Evolutionary conservation across 2,888 invertebrate genomes (phyloP), one percentile per base, ranked within the genome.

Genomic region (Yponomeuta cagnagella): DNA sequence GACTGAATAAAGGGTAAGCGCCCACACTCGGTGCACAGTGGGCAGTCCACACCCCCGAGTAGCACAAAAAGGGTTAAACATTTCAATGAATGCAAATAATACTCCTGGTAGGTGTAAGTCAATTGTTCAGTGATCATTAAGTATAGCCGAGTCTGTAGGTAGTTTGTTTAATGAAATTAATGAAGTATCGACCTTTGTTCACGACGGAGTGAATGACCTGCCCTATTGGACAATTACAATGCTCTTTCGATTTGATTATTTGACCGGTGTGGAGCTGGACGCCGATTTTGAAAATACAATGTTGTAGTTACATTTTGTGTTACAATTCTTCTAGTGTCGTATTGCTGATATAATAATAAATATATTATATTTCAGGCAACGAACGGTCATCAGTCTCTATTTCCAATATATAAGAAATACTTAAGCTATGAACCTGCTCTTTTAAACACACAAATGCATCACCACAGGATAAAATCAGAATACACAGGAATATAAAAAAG

Each of bases 21-120:
- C 77, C 78, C 81, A 77, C 86, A 80, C 76, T 82, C 85, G 80
- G 87, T 58, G 86, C 85, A 69, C 86, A 74, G 79, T 80, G 79
- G 83, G 86, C 77, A 79, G 77, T 79, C 77, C 75, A 81, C 86
- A 81, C 87, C 82, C 82, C 78, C 80, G 68, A 64, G 43, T 69
- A 70, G 33, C 72, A 70, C 73, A 75, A 75, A 77, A 80, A 80
- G 79, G 81, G 79, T 78, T 80, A 15, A 69, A 69, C 52, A 12
- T 58, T 58, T 58, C 52, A 58, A 58, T 58, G 52, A 63, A 63
- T 37, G 58, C 69, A 63, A 68, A 68, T 77, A 72, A 73, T 66
- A 73, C 75, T 71, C 71, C 52, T 15, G 15, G 52, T 43, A 72
- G 65, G 65, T 65, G 65, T 30, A 33, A 70, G 73, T 77, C 74